Percentiles rank a stretch among this genome's conserved stretches.
Evolutionary conservation across 2,797 vertebrate genomes (phyloP).

Genomic region (Galago senegalensis): DNA sequence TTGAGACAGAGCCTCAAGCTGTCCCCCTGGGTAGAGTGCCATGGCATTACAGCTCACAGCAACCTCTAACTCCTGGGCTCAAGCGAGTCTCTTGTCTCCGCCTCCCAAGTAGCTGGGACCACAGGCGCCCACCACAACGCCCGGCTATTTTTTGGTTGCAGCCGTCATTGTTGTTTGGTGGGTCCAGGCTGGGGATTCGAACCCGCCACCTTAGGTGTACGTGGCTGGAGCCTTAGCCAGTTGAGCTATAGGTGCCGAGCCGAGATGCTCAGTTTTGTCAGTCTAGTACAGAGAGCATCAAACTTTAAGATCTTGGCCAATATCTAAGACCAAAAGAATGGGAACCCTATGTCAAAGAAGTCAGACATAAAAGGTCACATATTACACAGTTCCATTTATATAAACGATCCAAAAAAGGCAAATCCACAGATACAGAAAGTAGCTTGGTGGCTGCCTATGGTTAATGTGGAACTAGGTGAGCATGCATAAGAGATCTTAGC

Average conservation of each 20-base stretch:
- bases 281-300: neutral
- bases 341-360: neutral
- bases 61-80: too few relatives aligned
- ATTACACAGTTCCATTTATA: neutral
- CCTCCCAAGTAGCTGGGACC: too few relatives aligned
- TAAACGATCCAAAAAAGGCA: neutral
- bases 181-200: too few relatives aligned
- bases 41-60: too few relatives aligned
- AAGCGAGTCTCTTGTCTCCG: too few relatives aligned
- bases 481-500: rapidly evolving
- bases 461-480: neutral
- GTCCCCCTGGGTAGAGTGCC: too few relatives aligned
- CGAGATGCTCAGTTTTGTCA: neutral
- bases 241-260: too few relatives aligned
- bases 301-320: neutral
- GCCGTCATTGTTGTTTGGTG: too few relatives aligned
- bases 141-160: too few relatives aligned
- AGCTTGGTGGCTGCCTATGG: neutral
- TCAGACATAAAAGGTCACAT: neutral
- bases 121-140: too few relatives aligned
- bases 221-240: too few relatives aligned
- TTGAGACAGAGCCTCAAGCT: neutral
- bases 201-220: too few relatives aligned
- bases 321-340: neutral
- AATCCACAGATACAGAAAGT: neutral